Conservation (phyloP, 2,888 invertebrate genomes). For the Tetrapedia diversipes region DNA sequence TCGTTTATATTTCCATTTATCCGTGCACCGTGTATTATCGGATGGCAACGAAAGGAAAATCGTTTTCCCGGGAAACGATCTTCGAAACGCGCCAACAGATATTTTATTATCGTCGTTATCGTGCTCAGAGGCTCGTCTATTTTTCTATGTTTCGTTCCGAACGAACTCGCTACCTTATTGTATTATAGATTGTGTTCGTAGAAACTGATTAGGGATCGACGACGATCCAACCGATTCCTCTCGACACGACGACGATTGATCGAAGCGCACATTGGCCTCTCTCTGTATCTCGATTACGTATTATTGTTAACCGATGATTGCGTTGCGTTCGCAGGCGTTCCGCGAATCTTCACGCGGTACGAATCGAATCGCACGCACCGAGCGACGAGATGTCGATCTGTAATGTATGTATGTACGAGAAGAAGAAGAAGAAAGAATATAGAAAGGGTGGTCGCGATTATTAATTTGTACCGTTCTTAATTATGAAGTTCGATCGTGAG, state of each 20-base stretch:
- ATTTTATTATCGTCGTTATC: slow-evolving; percentile 41
- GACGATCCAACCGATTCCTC: slow-evolving; percentile 27
- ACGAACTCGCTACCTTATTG: slow-evolving; percentile 34
- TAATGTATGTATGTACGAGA: neutral
- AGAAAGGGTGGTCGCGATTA: slow-evolving; percentile 4
- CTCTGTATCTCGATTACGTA: slow-evolving; percentile 40
- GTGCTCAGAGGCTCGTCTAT: slow-evolving; percentile 53
- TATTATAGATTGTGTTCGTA: slow-evolving; percentile 49
- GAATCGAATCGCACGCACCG: slow-evolving; percentile 56
- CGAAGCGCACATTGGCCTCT: slow-evolving; percentile 66
- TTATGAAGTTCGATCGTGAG: slow-evolving; percentile 23
- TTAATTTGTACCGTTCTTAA: slow-evolving; percentile 47
- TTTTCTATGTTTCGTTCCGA: slow-evolving; percentile 64
- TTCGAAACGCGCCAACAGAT: slow-evolving; percentile 18
- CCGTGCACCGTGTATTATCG: too few relatives aligned
- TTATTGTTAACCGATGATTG: slow-evolving; percentile 40
- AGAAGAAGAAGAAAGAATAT: neutral
- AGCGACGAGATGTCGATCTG: slow-evolving; percentile 4
- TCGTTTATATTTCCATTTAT: slow-evolving; percentile 13
- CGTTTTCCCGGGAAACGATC: slow-evolving; percentile 7
- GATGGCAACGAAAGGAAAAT: neutral
- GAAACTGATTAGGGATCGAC: slow-evolving; percentile 34
- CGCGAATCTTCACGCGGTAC: slow-evolving; percentile 29
- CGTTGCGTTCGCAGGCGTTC: slow-evolving; percentile 46
- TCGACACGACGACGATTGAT: slow-evolving; percentile 32